Evolutionary conservation across 2,113 vertebrate species (phyloP), one percentile per base, ranked within the genome.

Genomic region (Cygnus atratus): DNA sequence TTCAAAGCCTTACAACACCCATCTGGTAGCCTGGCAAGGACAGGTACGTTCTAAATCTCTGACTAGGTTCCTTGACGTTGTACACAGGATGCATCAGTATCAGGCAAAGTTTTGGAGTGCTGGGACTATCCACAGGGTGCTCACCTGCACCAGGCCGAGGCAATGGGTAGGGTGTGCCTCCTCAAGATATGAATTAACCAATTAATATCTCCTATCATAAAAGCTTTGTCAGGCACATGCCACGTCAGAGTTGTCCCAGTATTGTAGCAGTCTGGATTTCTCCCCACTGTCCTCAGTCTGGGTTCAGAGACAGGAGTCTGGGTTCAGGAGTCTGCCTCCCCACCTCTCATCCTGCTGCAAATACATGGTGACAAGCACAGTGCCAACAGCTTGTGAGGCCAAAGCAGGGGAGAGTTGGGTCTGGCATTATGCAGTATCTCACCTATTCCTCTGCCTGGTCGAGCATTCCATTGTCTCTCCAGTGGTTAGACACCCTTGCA

Each of bases 1-100:
- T 81, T 84, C 59, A 65, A 77, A 76, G 70, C 83, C 83, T 94
- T 94, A 94, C 76, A 88, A 87, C 74, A 57, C 28, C 22, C 2
- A 1, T 15, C 18, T 1, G 0, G 41, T 43, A 72, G 70, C 63
- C 46, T 63, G 8, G 11, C 35, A 58, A 78, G 39, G 52, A 5
- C 37, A 68, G 18, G 11, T 19, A 3, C 4, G 10, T 33, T 86
- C 37, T 46, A 11, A 8, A 21, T 20, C 58, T 43, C 50, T 62
- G 52, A 9, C n/a, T 33, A 76, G 43, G 29, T 63, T 43, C 78
- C 37, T n/a, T 66, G 68, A 39, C 20, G 11, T 41, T 2, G 1
- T 0, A 6, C 15, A 26, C 4, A 0, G 77, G 67, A 15, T 0
- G 3, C 28, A 31, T 4, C 19, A 41, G 57, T 26, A 41, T 16